phyloP scores from a whole-genome alignment of 1,140 invertebrate genomes.

The Adoxophyes honmai region DNA sequence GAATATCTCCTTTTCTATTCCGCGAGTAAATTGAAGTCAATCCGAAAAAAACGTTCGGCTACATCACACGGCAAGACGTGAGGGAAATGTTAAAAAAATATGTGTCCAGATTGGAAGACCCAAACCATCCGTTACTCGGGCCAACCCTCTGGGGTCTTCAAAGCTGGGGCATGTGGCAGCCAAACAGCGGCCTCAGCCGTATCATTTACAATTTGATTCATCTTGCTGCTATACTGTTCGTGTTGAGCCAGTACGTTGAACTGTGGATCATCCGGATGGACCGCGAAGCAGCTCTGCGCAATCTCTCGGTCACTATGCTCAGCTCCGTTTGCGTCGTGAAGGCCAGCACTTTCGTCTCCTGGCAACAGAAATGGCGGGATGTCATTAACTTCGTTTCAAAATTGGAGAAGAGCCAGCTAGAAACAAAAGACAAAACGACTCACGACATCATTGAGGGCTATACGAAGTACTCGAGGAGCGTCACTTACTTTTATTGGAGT shows the following conservation, averaged over 20 bases:
- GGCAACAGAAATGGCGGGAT: conserved; percentile 48
- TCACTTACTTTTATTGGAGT: conserved; percentile 56
- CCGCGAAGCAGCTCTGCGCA: conserved; percentile 44
- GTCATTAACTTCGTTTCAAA: conserved; percentile 45
- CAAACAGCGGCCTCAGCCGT: conserved; percentile 22
- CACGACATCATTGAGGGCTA: conserved; percentile 38
- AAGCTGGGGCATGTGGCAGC: conserved; percentile 52
- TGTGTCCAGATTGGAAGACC: conserved; percentile 35
- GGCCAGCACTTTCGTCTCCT: conserved; percentile 46
- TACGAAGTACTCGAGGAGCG: conserved; percentile 47
- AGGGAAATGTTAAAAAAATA: conserved; percentile 18
- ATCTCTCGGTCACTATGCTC: conserved; percentile 56
- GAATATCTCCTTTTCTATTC: conserved; percentile 1
- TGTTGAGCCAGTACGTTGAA: conserved; percentile 54
- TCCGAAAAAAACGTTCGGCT: conserved; percentile 12
- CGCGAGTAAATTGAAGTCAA: conserved; percentile 5
- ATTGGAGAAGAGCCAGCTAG: conserved; percentile 42
- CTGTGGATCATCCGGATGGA: conserved; percentile 48
- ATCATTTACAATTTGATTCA: conserved; percentile 41
- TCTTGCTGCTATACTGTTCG: conserved; percentile 43
- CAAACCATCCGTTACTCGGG: conserved; percentile 41
- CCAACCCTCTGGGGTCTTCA: conserved; percentile 49
- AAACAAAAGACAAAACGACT: conserved; percentile 28
- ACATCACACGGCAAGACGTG: conserved; percentile 9
- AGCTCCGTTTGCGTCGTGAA: conserved; percentile 56